These are phyloP conservation scores for Lydus trimaculatus DNA, from an alignment of 2,888 invertebrate species.

Conservation along the genomic window DNA sequence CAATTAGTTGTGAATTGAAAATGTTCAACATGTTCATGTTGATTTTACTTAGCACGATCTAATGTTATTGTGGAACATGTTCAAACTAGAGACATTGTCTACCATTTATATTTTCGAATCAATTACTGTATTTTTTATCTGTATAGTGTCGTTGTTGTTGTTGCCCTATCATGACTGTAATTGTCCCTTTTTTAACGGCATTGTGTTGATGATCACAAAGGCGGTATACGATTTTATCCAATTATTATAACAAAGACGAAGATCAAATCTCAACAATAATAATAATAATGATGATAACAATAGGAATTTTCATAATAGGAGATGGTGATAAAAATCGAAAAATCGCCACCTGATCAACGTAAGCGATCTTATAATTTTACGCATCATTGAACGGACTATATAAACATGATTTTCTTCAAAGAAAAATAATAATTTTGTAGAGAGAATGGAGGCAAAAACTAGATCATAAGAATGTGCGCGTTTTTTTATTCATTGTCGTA, in stretches of 20 bases:
- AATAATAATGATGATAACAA: background rate
- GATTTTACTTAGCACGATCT: background rate
- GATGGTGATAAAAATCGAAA: background rate
- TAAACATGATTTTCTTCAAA: conserved; percentile 29
- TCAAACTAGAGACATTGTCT: background rate
- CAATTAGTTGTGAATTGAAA: background rate
- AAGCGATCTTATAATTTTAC: conserved; percentile 32
- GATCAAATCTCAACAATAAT: background rate
- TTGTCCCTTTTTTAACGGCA: background rate
- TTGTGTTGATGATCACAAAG: conserved; percentile 8
- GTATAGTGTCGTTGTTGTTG: too few relatives aligned
- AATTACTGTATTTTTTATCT: conserved; percentile 5
- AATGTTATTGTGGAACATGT: background rate
- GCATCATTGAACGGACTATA: conserved; percentile 35
- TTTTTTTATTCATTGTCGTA: background rate
- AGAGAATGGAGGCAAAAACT: background rate
- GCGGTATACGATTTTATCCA: background rate
- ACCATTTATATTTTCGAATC: background rate
- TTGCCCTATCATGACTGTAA: background rate
- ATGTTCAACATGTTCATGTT: background rate
- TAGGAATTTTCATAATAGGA: background rate
- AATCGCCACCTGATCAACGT: background rate
- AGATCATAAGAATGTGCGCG: background rate
- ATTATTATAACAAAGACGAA: background rate
- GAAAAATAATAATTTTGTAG: background rate